Conservation (phyloP, 2,797 vertebrate genomes). For the Hoplostethus mediterraneus region DNA sequence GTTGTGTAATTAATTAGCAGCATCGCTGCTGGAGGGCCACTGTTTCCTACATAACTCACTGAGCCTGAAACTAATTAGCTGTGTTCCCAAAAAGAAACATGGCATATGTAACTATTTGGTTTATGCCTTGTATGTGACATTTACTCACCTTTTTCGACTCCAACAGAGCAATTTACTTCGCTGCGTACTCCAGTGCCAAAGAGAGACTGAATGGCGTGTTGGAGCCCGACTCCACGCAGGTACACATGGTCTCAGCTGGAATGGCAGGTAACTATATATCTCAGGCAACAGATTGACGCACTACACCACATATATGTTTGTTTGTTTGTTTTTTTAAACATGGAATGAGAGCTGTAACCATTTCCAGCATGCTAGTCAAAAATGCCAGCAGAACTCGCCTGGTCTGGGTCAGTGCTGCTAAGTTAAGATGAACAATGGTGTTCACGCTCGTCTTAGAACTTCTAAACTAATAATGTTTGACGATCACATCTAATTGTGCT, state of each 20-base stretch:
- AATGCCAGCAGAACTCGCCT: background rate
- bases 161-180: conserved; percentile 98
- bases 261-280: conserved; percentile 91
- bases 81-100: conserved; percentile 6
- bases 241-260: conserved; percentile 97
- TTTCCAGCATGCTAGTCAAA: conserved; percentile 21
- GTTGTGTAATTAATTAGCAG: conserved; percentile 38
- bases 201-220: conserved; percentile 92
- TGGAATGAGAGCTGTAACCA: background rate
- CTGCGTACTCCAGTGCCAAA: conserved; percentile 96
- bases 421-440: background rate
- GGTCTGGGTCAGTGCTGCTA: conserved; percentile 15
- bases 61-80: conserved; percentile 20
- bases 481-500: background rate
- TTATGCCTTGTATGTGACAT: background rate
- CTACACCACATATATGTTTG: background rate
- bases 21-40: background rate
- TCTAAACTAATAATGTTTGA: conserved; percentile 2
- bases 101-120: conserved; percentile 6
- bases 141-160: conserved; percentile 34
- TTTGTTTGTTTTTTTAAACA: conserved; percentile 2
- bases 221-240: conserved; percentile 94
- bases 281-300: background rate
- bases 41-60: background rate
- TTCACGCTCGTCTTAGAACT: background rate